phyloP scores from a whole-genome alignment of 2,113 vertebrate genomes.

The Fregetta grallaria region DNA sequence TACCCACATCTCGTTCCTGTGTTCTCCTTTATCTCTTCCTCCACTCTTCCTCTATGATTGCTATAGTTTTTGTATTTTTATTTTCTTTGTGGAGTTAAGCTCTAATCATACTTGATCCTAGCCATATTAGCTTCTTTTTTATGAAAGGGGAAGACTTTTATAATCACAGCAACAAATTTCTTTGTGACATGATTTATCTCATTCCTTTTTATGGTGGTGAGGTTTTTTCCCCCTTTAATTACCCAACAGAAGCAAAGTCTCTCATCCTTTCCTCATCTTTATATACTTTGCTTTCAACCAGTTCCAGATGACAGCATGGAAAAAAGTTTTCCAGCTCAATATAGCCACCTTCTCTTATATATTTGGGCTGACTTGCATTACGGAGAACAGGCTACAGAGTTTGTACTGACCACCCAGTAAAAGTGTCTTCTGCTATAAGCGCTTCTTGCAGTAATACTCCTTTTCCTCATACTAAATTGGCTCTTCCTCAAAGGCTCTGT shows the following conservation, averaged over 20 bases:
- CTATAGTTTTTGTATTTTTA: neutral
- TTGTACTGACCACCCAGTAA: neutral
- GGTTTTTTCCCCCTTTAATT: conserved; percentile 24
- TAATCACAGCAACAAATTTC: conserved; percentile 3
- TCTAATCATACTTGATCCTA: neutral
- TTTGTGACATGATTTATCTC: conserved; percentile 21
- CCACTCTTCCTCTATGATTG: conserved; percentile 25
- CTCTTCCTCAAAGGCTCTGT: neutral
- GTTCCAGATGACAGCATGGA: conserved; percentile 42
- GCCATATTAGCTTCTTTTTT: neutral
- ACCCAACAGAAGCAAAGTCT: conserved; percentile 38
- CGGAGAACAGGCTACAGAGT: neutral
- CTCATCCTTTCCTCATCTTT: conserved; percentile 30
- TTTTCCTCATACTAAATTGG: neutral
- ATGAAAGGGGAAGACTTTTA: neutral
- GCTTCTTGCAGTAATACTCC: neutral
- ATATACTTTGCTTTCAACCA: conserved; percentile 21
- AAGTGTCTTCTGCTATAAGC: neutral
- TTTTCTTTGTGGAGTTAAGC: conserved; percentile 1
- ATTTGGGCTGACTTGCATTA: neutral
- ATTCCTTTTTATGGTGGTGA: neutral
- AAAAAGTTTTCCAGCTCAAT: neutral
- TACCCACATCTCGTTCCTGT: neutral
- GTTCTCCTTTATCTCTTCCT: conserved; percentile 37
- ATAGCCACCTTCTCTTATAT: neutral